These are phyloP conservation scores for Salvelinus alpinus DNA, from an alignment of 2,113 vertebrate species.

Conservation along the genomic window DNA sequence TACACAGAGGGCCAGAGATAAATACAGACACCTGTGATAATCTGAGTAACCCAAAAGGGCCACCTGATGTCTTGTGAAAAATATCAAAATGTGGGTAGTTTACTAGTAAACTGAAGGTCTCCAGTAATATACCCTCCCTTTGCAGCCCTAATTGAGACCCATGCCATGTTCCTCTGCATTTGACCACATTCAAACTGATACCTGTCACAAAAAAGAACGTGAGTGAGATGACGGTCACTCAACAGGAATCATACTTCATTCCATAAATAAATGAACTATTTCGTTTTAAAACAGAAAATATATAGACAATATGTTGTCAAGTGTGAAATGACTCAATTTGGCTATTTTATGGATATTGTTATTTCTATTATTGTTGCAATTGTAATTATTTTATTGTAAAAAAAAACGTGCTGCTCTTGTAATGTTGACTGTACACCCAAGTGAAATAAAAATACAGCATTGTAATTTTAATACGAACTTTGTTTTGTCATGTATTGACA, in stretches of 20 bases:
- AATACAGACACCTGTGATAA: too few relatives aligned
- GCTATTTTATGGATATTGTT: conserved; percentile 62
- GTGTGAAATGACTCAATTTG: conserved; percentile 47
- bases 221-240: background rate
- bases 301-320: conserved; percentile 46
- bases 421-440: conserved; percentile 69
- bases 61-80: too few relatives aligned
- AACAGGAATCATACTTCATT: conserved; percentile 38
- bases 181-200: background rate
- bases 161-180: background rate
- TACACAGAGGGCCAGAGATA: too few relatives aligned
- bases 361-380: conserved; percentile 56
- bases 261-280: conserved; percentile 27
- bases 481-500: conserved; percentile 3
- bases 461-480: conserved; percentile 44
- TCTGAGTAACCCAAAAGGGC: too few relatives aligned
- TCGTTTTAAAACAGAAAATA: conserved; percentile 35
- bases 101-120: too few relatives aligned
- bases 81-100: too few relatives aligned
- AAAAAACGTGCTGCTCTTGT: conserved; percentile 59
- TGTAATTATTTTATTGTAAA: conserved; percentile 66
- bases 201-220: too few relatives aligned
- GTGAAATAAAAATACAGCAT: conserved; percentile 38
- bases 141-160: background rate
- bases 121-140: too few relatives aligned